Percentiles rank a stretch among this genome's conserved stretches.
These are phyloP conservation scores for Rhodeus uyekii DNA, from an alignment of 2,797 vertebrate genomes.

Conservation along the genomic window DNA sequence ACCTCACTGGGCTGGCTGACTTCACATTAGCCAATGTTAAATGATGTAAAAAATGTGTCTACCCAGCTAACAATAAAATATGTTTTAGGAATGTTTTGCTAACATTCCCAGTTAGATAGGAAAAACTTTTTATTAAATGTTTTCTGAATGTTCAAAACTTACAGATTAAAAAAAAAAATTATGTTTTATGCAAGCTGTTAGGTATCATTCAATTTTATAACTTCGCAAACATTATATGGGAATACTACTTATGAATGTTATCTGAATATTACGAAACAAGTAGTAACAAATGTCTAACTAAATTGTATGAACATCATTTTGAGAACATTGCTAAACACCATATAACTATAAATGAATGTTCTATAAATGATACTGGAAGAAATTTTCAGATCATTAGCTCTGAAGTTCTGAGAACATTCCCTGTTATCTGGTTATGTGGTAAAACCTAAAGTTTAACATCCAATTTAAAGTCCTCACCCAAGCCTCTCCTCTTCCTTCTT, in stretches of 20 bases:
- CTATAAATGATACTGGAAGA: neutral
- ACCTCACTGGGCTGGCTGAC: neutral
- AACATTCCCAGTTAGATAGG: neutral
- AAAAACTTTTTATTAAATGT: neutral
- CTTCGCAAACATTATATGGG: neutral
- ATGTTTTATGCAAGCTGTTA: neutral
- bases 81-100: neutral
- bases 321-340: too few relatives aligned
- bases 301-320: too few relatives aligned
- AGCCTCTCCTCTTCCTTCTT: slow-evolving; percentile 90
- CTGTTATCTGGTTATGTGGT: neutral
- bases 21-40: neutral
- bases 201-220: neutral
- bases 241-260: neutral
- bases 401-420: neutral
- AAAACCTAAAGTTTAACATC: neutral
- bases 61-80: neutral
- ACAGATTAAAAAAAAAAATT: fast-evolving
- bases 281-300: neutral
- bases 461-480: slow-evolving; percentile 72
- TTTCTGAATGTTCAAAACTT: neutral
- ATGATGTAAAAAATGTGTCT: neutral
- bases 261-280: too few relatives aligned
- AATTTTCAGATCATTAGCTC: neutral
- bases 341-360: neutral